phyloP scores from a whole-genome alignment of 2,888 invertebrate genomes.

The Heteromyza rotundicornis region DNA sequence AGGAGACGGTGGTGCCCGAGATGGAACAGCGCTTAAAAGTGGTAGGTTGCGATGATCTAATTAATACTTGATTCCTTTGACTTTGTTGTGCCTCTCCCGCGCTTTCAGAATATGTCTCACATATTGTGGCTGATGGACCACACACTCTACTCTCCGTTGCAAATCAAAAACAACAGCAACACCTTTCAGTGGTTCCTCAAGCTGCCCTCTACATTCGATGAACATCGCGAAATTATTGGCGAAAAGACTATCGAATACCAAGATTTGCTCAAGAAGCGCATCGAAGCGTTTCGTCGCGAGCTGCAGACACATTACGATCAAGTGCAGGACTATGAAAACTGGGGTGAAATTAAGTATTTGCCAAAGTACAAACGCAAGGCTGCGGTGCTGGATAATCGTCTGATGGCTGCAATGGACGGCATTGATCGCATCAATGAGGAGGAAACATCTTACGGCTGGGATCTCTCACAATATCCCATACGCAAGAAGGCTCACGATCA shows the following conservation, averaged over 20 bases:
- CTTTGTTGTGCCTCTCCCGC: constrained; percentile 7
- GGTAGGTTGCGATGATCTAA: constrained; percentile 55
- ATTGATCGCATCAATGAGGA: constrained; percentile 92
- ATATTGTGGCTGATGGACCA: constrained; percentile 87
- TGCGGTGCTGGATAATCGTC: constrained; percentile 72
- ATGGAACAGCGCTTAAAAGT: constrained; percentile 79
- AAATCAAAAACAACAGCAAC: constrained; percentile 87
- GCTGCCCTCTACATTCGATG: constrained; percentile 81
- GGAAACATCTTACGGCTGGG: constrained; percentile 87
- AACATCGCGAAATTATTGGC: constrained; percentile 79
- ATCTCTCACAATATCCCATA: constrained; percentile 85
- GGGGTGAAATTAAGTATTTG: constrained; percentile 85
- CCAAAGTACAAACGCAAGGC: constrained; percentile 82
- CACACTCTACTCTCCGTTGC: constrained; percentile 77
- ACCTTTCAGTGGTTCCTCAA: constrained; percentile 88
- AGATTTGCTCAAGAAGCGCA: constrained; percentile 76
- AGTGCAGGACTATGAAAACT: constrained; percentile 83
- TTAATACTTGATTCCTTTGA: not conserved
- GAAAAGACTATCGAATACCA: constrained; percentile 88
- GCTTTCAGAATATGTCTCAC: constrained; percentile 69
- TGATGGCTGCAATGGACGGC: constrained; percentile 74
- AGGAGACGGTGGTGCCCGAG: constrained; percentile 71
- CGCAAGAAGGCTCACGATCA: constrained; percentile 80
- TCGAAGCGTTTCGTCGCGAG: constrained; percentile 83
- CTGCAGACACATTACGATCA: constrained; percentile 79